phyloP scores from a whole-genome alignment of 2,888 invertebrate genomes.

The Parelbella ahira region DNA sequence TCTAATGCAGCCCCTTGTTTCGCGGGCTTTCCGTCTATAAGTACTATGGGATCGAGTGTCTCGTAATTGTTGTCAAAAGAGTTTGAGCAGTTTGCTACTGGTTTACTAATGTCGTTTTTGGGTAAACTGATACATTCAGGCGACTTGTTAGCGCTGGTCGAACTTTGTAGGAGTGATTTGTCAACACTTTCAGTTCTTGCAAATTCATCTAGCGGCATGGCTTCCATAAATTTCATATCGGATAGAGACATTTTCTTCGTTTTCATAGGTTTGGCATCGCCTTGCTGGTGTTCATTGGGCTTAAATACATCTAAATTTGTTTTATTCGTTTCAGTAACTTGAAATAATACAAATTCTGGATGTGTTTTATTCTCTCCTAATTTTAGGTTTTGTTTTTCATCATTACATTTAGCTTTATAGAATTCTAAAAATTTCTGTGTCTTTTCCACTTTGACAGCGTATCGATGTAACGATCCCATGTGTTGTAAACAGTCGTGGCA shows the following conservation, averaged over 20 bases:
- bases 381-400: conserved; percentile 42
- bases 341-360: conserved; percentile 45
- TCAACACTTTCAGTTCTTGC: conserved; percentile 59
- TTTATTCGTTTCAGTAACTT: conserved; percentile 33
- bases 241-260: conserved; percentile 51
- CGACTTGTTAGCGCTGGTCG: conserved; percentile 32
- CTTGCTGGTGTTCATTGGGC: conserved; percentile 52
- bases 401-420: conserved; percentile 53
- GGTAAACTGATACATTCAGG: not conserved
- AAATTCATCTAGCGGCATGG: conserved; percentile 69
- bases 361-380: conserved; percentile 38
- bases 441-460: conserved; percentile 68
- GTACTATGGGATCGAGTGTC: conserved; percentile 53
- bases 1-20: conserved; percentile 65
- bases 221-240: conserved; percentile 63
- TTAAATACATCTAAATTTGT: conserved; percentile 30
- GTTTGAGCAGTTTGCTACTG: conserved; percentile 32
- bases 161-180: conserved; percentile 48
- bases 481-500: conserved; percentile 74
- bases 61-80: conserved; percentile 39
- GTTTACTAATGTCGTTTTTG: conserved; percentile 25
- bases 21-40: conserved; percentile 66
- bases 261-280: conserved; percentile 48
- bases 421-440: conserved; percentile 71
- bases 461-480: conserved; percentile 58